phyloP scores from a whole-genome alignment of 2,797 vertebrate genomes.

The Pteronotus mesoamericanus region DNA sequence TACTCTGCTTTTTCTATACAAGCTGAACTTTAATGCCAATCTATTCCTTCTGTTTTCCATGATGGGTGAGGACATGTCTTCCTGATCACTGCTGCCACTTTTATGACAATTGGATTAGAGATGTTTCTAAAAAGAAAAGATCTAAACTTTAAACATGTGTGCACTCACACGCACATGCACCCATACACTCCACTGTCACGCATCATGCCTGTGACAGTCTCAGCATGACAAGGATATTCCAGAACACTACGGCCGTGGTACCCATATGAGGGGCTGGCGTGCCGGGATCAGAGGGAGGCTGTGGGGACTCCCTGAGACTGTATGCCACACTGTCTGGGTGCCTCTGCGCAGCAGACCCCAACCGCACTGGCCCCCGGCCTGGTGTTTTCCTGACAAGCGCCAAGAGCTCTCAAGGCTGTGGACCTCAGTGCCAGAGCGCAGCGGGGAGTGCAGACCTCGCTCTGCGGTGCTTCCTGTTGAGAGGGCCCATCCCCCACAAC shows the following conservation, averaged over 20 bases:
- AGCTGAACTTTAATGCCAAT: not conserved
- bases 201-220: not conserved
- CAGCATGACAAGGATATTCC: not conserved
- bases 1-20: constrained; percentile 16
- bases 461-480: not conserved
- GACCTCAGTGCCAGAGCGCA: not conserved
- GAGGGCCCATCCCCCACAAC: not conserved
- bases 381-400: not conserved
- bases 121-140: not conserved
- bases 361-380: not conserved
- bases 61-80: not conserved
- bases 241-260: not conserved
- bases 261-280: no score
- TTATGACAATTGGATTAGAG: not conserved
- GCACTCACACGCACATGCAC: not conserved
- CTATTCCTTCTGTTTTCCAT: not conserved
- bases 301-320: not conserved
- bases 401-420: not conserved
- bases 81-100: not conserved
- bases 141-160: not conserved
- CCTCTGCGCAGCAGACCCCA: not conserved
- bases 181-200: not conserved
- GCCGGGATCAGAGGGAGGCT: not conserved
- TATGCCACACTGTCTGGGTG: not conserved
- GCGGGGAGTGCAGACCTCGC: fast-evolving